These are phyloP conservation scores for Trididemnum clinides DNA, from an alignment of 23 tunicate species.

Conservation along the genomic window DNA sequence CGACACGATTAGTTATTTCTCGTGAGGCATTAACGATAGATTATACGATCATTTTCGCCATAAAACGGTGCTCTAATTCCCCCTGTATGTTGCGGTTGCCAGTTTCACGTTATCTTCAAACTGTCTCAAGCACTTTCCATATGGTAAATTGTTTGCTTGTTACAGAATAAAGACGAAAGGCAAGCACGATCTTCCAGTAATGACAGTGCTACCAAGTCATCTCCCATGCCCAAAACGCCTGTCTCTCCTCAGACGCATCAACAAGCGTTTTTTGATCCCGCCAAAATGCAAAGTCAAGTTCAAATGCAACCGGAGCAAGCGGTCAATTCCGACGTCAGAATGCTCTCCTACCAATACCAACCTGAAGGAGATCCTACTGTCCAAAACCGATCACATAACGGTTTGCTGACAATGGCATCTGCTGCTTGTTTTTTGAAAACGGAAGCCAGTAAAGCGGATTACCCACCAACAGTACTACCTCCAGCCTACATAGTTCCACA, in stretches of 20 bases:
- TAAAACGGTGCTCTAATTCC: no score
- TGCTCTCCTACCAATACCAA: not conserved
- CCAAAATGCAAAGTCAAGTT: not conserved
- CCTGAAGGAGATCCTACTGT: not conserved
- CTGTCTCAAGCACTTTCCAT: no score
- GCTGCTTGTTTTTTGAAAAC: conserved; percentile 64
- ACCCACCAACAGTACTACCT: conserved; percentile 21
- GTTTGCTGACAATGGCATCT: conserved; percentile 53
- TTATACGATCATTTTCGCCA: no score
- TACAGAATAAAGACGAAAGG: conserved; percentile 31
- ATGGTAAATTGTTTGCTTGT: no score
- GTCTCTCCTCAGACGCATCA: not conserved
- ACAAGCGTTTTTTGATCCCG: not conserved
- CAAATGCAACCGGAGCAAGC: not conserved
- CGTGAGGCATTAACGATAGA: no score
- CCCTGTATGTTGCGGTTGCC: no score
- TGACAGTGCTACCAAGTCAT: not conserved
- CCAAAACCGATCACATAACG: conserved; percentile 37
- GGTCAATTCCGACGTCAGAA: not conserved
- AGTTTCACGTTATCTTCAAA: no score
- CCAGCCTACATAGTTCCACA: conserved; percentile 49
- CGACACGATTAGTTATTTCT: no score
- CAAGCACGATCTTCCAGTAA: not conserved
- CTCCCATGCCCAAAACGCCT: not conserved
- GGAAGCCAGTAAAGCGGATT: conserved; percentile 32